Evolutionary conservation across 2,797 vertebrate species (phyloP).

Genomic region (Phrynocephalus guinanensis): DNA sequence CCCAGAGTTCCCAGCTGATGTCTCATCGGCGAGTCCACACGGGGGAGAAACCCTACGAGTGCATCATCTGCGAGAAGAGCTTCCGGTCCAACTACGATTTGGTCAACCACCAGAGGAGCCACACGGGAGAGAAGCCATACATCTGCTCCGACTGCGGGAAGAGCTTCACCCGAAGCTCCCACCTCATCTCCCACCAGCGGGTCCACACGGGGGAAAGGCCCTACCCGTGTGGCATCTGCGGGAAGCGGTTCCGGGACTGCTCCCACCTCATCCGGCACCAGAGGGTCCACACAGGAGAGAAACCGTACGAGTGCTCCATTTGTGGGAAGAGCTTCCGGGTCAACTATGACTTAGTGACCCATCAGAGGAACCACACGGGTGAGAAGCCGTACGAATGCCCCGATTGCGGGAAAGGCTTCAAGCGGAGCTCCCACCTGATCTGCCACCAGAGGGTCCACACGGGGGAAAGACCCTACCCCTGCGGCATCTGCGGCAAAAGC

Average conservation of each 20-base stretch:
- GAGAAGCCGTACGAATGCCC: slow-evolving; percentile 69
- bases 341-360: slow-evolving; percentile 47
- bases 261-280: slow-evolving; percentile 66
- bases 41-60: slow-evolving; percentile 48
- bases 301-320: slow-evolving; percentile 39
- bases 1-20: slow-evolving; percentile 44
- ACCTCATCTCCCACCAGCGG: slow-evolving; percentile 45
- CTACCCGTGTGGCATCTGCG: slow-evolving; percentile 41
- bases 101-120: slow-evolving; percentile 50
- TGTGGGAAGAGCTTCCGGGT: slow-evolving; percentile 51
- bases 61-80: slow-evolving; percentile 47
- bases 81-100: slow-evolving; percentile 43
- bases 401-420: slow-evolving; percentile 72
- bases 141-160: slow-evolving; percentile 52
- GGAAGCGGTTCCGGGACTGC: slow-evolving; percentile 42
- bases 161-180: slow-evolving; percentile 53
- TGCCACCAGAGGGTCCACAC: slow-evolving; percentile 74
- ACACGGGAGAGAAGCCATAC: slow-evolving; percentile 32
- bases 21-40: slow-evolving; percentile 46
- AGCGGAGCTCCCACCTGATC: slow-evolving; percentile 71
- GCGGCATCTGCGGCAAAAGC: slow-evolving; percentile 72
- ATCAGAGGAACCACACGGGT: slow-evolving; percentile 63
- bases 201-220: slow-evolving; percentile 44
- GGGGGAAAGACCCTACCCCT: slow-evolving; percentile 69
- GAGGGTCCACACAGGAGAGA: slow-evolving; percentile 71